Conservation (phyloP, 2,797 vertebrate genomes). For the Sebastes matsubarae region DNA sequence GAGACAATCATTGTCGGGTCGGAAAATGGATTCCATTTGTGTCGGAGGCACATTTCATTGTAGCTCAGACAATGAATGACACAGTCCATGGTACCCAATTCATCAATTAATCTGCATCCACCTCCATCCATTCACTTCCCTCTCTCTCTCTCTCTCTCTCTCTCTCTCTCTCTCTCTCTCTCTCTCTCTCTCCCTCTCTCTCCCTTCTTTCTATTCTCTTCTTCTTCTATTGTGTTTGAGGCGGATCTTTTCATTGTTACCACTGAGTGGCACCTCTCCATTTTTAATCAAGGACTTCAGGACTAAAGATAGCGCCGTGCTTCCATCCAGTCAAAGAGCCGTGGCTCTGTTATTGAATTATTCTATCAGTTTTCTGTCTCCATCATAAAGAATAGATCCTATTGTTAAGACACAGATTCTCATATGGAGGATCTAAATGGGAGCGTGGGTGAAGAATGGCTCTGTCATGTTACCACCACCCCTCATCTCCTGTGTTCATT, state of each 20-base stretch:
- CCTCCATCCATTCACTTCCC: constrained; percentile 2
- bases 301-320: constrained; percentile 31
- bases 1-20: constrained; percentile 30
- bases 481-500: constrained; percentile 19
- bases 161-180: too few species aligned
- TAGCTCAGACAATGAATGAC: constrained; percentile 50
- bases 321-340: constrained; percentile 17
- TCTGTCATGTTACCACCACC: constrained; percentile 26
- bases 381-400: constrained; percentile 10
- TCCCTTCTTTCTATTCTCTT: background rate
- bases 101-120: constrained; percentile 47
- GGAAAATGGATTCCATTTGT: constrained; percentile 51
- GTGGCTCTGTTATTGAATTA: constrained; percentile 29
- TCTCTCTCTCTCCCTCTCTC: too few species aligned
- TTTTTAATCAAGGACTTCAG: constrained; percentile 51
- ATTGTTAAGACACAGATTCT: constrained; percentile 33
- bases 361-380: constrained; percentile 38
- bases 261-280: constrained; percentile 47
- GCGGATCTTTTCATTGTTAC: background rate
- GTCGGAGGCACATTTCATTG: constrained; percentile 47
- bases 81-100: constrained; percentile 35
- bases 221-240: constrained; percentile 20
- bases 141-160: too few species aligned
- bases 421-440: constrained; percentile 26
- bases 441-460: constrained; percentile 30